Base-by-base conservation (phyloP, 2,113 vertebrate species). In the Sclerurus mexicanus region DNA sequence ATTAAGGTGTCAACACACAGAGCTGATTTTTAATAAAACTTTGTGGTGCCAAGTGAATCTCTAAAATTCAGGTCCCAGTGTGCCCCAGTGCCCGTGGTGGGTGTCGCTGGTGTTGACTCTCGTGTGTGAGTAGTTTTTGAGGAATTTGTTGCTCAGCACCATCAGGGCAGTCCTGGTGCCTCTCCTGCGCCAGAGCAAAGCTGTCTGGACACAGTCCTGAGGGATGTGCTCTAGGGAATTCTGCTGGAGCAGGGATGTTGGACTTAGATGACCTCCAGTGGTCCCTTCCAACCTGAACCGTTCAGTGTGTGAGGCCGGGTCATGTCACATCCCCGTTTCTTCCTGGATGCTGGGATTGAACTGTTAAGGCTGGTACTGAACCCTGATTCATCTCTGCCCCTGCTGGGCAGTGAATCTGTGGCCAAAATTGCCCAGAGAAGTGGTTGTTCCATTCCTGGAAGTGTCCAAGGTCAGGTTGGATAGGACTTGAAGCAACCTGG, bases 71-170 rank as follows among this genome's bases (percentile, higher is more conserved):
- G 79, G 27, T 52, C 14, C 0, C 2, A 9, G n/a, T 2, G 3
- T 40, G 35, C 47, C 33, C 16, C 0, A 0, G 0, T 33, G 74
- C 44, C 55, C 1, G 1, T 1, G 22, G 3, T 0, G 21, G 68
- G 39, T 0, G 1, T 23, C 76, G 44, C 44, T 6, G 12, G 13
- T 2, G 15, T 33, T 6, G 1, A 12, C 25, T 9, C 6, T 23
- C 1, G 0, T 50, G 78, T 42, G 28, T 5, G 14, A 28, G 53
- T 2, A 4, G 11, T 8, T 75, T 64, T 27, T n/a, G 49, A 40
- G 37, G 80, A 40, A 19, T 68, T 55, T 60, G 44, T 15, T 23
- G 18, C 68, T 31, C 62, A 42, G 62, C 27, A 63, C 39, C 39
- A 40, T 21, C 5, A 5, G 33, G 9, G 39, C 22, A 12, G 12